These are phyloP conservation scores for Selenia dentaria DNA, from an alignment of 2,888 invertebrate genomes.

Conservation along the genomic window DNA sequence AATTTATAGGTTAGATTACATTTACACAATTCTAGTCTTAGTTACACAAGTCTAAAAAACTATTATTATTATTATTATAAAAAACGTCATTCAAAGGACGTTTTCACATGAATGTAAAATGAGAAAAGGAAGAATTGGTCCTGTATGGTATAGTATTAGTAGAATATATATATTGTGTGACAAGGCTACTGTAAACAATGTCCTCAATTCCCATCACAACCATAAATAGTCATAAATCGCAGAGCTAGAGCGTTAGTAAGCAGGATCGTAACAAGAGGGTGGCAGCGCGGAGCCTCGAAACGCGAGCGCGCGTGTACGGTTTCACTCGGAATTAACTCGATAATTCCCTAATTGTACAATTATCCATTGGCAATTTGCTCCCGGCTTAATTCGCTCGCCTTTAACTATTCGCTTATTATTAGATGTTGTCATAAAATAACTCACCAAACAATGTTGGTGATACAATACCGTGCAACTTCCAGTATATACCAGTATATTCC, in stretches of 20 bases:
- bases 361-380: conserved; percentile 71
- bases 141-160: too few species aligned
- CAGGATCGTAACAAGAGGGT: conserved; percentile 53
- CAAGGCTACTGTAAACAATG: conserved; percentile 8
- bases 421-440: conserved; percentile 17
- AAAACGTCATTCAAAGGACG: too few species aligned
- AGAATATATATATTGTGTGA: too few species aligned
- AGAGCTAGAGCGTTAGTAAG: conserved; percentile 56
- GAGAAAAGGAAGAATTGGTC: too few species aligned
- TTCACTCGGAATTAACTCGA: conserved; percentile 79
- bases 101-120: too few species aligned
- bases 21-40: too few species aligned
- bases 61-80: too few species aligned
- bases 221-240: conserved; percentile 44
- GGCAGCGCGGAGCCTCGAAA: conserved; percentile 25
- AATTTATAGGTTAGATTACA: too few species aligned
- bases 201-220: conserved; percentile 42
- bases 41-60: too few species aligned
- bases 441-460: conserved; percentile 1
- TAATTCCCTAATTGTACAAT: conserved; percentile 81
- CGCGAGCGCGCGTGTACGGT: conserved; percentile 54
- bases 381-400: conserved; percentile 53
- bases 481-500: background rate
- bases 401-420: conserved; percentile 36
- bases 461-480: background rate